phyloP scores from a whole-genome alignment of 2,797 vertebrate species.

The Enteromius unitaeniatus region DNA sequence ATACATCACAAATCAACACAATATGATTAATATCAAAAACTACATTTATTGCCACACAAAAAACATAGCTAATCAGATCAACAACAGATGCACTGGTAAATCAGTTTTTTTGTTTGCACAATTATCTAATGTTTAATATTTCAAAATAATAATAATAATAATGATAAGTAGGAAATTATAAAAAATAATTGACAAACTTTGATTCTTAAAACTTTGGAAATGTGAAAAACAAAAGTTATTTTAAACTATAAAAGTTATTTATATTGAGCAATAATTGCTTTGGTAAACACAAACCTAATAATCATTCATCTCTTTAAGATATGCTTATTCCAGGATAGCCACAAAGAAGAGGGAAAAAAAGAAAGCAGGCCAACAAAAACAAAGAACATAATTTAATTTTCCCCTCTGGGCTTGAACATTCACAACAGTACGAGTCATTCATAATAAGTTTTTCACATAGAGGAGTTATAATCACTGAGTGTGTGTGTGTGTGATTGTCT shows the following conservation, averaged over 20 bases:
- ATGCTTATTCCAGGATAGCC: neutral
- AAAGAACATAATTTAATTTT: conserved; percentile 1
- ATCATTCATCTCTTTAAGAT: neutral
- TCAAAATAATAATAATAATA: neutral
- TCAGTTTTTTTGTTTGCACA: neutral
- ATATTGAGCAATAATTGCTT: neutral
- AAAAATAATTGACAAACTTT: neutral
- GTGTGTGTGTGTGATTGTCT: neutral
- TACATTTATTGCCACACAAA: too few species aligned
- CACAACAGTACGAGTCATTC: neutral
- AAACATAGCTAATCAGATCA: too few species aligned
- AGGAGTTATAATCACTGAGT: neutral
- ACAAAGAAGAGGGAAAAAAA: neutral
- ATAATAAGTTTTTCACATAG: conserved; percentile 3
- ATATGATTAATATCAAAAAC: neutral
- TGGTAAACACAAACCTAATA: neutral
- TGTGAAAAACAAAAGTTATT: neutral
- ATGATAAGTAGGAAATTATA: neutral
- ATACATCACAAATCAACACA: too few species aligned
- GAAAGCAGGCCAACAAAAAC: neutral
- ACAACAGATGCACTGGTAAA: too few species aligned
- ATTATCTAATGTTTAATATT: neutral
- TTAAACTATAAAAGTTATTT: too few species aligned
- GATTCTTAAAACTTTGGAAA: neutral
- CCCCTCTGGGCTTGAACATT: neutral